Evolutionary conservation across 2,797 vertebrate species (phyloP).

Genomic region (Anabas testudineus): DNA sequence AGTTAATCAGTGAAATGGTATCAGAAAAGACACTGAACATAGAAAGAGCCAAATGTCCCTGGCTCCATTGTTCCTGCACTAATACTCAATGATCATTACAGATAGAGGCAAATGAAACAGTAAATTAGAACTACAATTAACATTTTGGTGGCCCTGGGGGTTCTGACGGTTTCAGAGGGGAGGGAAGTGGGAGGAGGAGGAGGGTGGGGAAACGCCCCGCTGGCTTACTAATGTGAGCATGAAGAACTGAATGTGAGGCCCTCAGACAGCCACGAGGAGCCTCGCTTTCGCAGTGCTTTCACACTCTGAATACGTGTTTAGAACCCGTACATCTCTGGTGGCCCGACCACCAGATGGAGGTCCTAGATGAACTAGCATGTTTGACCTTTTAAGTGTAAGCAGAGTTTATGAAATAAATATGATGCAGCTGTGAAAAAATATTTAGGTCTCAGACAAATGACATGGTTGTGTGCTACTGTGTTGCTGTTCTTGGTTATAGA

Average conservation of each 20-base stretch:
- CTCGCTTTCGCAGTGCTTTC: conserved; percentile 50
- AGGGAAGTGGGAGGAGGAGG: conserved; percentile 12
- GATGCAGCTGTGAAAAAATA: conserved; percentile 22
- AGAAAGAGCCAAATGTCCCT: conserved; percentile 40
- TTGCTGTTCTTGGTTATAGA: conserved; percentile 32
- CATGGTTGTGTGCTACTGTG: conserved; percentile 36
- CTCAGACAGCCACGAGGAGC: conserved; percentile 52
- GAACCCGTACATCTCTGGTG: conserved; percentile 49
- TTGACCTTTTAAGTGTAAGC: conserved; percentile 54
- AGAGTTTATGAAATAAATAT: conserved; percentile 32
- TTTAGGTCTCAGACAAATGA: conserved; percentile 19
- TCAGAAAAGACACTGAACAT: conserved; percentile 32
- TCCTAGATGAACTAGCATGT: conserved; percentile 30
- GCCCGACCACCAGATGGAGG: conserved; percentile 38
- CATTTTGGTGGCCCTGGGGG: conserved; percentile 71
- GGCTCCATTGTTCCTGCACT: conserved; percentile 60
- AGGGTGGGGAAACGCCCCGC: conserved; percentile 49
- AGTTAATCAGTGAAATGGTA: conserved; percentile 1
- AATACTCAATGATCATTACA: conserved; percentile 70
- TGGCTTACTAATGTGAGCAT: conserved; percentile 65
- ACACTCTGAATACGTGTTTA: conserved; percentile 59
- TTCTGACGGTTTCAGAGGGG: conserved; percentile 50
- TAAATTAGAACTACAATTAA: conserved; percentile 80
- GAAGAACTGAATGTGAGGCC: conserved; percentile 60
- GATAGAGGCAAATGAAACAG: conserved; percentile 73